phyloP scores from a whole-genome alignment of 2,113 vertebrate genomes.

The Caracal caracal region DNA sequence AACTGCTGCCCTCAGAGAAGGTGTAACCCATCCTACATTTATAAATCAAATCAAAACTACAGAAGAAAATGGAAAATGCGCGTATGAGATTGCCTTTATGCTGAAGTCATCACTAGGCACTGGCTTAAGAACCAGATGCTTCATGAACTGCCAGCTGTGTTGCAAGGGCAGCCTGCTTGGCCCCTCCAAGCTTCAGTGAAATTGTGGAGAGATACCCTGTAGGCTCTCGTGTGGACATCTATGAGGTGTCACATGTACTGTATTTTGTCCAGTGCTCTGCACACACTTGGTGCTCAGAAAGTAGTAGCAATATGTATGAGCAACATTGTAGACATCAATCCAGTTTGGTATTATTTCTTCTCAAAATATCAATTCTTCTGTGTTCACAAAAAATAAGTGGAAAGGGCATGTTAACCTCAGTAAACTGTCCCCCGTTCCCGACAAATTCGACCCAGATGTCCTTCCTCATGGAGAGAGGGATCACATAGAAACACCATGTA shows the following conservation, averaged over 20 bases:
- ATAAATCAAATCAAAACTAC: not conserved
- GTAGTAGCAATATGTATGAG: not conserved
- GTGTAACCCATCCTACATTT: not conserved
- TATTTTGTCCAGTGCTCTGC: not conserved
- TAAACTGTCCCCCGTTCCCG: not conserved
- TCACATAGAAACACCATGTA: not conserved
- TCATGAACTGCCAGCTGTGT: not conserved
- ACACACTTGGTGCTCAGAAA: not conserved
- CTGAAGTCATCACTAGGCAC: not conserved
- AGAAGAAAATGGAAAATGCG: not conserved
- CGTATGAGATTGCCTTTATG: too few relatives aligned
- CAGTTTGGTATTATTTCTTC: not conserved
- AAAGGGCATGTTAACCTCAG: not conserved
- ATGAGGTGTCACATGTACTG: not conserved
- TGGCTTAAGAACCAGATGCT: not conserved
- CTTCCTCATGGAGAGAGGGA: not conserved
- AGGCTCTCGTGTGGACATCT: not conserved
- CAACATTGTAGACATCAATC: not conserved
- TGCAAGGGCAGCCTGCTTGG: not conserved
- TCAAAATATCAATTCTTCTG: not conserved
- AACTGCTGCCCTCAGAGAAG: not conserved
- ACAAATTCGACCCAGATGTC: not conserved
- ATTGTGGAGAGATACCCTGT: too few relatives aligned
- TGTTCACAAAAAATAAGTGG: not conserved
- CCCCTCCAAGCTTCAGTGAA: too few relatives aligned